Percentiles rank a stretch among this genome's conserved stretches.
Evolutionary conservation across 2,888 invertebrate genomes (phyloP).

Genomic region (Yponomeuta malinellus): DNA sequence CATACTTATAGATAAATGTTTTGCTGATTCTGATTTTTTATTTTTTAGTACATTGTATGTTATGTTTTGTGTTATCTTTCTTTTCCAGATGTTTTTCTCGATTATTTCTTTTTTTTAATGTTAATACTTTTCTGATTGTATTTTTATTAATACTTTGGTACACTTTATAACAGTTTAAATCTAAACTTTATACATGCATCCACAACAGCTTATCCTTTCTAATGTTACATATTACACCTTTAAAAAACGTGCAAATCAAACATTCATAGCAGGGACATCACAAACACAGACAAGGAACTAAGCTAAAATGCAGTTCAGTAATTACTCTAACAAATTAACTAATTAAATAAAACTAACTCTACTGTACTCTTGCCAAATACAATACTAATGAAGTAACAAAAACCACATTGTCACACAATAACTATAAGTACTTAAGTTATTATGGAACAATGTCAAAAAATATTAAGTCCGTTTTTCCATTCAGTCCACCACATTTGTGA

Average conservation of each 20-base stretch:
- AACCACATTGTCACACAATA: neutral
- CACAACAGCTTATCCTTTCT: neutral
- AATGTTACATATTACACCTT: neutral
- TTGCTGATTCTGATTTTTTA: neutral
- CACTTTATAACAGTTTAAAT: conserved; percentile 7
- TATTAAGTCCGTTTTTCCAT: neutral
- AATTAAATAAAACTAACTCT: conserved; percentile 6
- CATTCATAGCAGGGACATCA: neutral
- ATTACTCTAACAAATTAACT: neutral
- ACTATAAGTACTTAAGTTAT: neutral
- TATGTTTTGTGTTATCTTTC: conserved; percentile 22
- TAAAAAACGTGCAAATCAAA: neutral
- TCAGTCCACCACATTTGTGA: neutral
- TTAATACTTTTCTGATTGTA: conserved; percentile 6
- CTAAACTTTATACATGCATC: neutral
- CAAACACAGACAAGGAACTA: neutral
- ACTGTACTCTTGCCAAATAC: conserved; percentile 27
- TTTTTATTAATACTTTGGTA: neutral
- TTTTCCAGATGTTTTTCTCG: conserved; percentile 23
- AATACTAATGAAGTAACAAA: conserved; percentile 18
- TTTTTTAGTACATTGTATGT: conserved; percentile 17
- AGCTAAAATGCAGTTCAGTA: neutral
- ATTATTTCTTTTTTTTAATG: conserved; percentile 19
- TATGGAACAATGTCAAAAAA: neutral
- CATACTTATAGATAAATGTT: neutral